Percentiles rank a stretch among this genome's conserved stretches.
Conservation (phyloP, 2,113 vertebrate species). For the Engraulis encrasicolus region DNA sequence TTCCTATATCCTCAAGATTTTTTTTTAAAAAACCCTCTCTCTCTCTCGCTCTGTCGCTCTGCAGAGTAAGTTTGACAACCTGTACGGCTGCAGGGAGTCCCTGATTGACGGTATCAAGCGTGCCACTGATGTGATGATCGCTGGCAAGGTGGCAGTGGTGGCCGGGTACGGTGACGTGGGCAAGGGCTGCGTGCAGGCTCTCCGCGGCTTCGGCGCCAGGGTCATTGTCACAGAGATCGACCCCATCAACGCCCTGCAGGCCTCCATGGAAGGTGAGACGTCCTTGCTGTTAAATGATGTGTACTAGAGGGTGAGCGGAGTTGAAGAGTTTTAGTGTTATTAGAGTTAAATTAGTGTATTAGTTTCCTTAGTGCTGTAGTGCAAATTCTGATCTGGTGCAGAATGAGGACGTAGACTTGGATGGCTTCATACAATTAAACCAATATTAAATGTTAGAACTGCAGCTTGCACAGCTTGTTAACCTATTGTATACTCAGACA, state of each 20-base stretch:
- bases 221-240: conserved; percentile 97
- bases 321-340: too few relatives aligned
- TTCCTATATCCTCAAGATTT: background rate
- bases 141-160: conserved; percentile 94
- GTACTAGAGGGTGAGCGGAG: too few relatives aligned
- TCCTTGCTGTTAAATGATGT: background rate
- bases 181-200: conserved; percentile 95
- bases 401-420: too few relatives aligned
- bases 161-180: conserved; percentile 96
- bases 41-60: background rate
- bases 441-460: too few relatives aligned
- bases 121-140: conserved; percentile 98
- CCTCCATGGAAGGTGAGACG: conserved; percentile 92
- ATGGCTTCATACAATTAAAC: too few relatives aligned
- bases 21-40: background rate
- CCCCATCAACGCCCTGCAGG: conserved; percentile 96
- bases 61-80: conserved; percentile 98
- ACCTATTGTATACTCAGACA: too few relatives aligned
- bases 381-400: too few relatives aligned
- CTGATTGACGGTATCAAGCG: conserved; percentile 97
- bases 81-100: conserved; percentile 97
- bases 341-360: too few relatives aligned
- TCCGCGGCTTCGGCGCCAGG: conserved; percentile 89
- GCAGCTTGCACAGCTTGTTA: too few relatives aligned
- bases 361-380: too few relatives aligned